phyloP scores from a whole-genome alignment of 1,140 invertebrate species.

The Eulimnadia texana region DNA sequence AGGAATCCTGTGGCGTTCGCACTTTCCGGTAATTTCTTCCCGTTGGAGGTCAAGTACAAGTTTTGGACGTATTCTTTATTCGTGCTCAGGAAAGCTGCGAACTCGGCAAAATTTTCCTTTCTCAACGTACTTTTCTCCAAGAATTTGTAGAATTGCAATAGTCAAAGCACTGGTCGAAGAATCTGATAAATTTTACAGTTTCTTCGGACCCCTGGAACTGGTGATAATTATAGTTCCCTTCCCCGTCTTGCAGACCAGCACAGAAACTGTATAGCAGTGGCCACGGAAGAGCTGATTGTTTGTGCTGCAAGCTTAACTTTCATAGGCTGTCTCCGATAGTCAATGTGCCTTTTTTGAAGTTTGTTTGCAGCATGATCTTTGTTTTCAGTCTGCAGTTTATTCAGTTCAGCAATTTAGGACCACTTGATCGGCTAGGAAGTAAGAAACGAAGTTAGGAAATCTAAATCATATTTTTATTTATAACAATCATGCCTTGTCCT shows the following conservation, averaged over 20 bases:
- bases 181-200: conserved; percentile 1
- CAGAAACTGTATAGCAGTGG: not conserved
- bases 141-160: no score
- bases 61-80: no score
- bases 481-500: no score
- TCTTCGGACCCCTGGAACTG: not conserved
- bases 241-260: not conserved
- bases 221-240: not conserved
- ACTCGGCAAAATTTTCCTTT: no score
- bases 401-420: not conserved
- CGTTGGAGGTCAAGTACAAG: no score
- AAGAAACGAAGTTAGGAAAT: not conserved
- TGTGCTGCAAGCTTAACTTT: not conserved
- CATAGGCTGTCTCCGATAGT: not conserved
- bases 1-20: not conserved
- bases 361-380: not conserved
- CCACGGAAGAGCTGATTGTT: not conserved
- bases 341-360: not conserved
- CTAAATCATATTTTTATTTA: not conserved
- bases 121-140: no score
- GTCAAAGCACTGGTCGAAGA: not conserved
- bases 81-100: no score
- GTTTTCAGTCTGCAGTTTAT: not conserved
- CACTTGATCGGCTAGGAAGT: not conserved
- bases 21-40: no score